Evolutionary conservation across 2,888 invertebrate species (phyloP), one percentile per base, ranked within the genome.

Genomic region (Leptothorax acervorum): DNA sequence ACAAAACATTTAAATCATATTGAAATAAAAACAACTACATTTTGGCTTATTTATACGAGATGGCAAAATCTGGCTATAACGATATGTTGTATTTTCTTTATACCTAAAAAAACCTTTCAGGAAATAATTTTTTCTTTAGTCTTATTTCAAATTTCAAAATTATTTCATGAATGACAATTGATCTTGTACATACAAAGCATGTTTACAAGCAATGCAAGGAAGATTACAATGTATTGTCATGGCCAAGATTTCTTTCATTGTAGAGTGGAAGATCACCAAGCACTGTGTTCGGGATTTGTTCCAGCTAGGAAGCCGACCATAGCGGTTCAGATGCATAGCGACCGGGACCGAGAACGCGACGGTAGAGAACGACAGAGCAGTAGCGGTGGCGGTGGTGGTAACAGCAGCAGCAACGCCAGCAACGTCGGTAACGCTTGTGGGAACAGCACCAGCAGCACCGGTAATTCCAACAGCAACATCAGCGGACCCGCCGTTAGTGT

Each of bases 281-380:
- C 94, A 94, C 92, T 94, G 92, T 94, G 94, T 94, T 94, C 93
- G 93, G 92, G 92, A 94, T 96, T 96, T 96, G 96, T 96, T 96
- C 94, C 95, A 96, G 96, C 96, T 95, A 96, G 96, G 96, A 96
- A 96, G 96, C 95, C 96, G 95, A 95, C 95, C 95, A 95, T 96
- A 96, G 95, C 95, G 95, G 94, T 95, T 93, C 94, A 94, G 89
- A 91, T 95, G 94, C 96, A 96, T 92, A 92, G 96, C 85, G 96
- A 95, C 93, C 94, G 95, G 92, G 96, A 96, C 89, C 92, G 95
- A 85, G 94, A 95, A 84, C 92, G 94, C 83, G 95, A 95, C 57
- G 85, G 81, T 57, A 90, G 94, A 92, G 95, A 95, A 35, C 91
- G 93, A n/a, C 92, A 93, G 39, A 92, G 92, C 79, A 90, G 90